phyloP scores from a whole-genome alignment of 2,797 vertebrate genomes.

The Tiaroga cobitis region DNA sequence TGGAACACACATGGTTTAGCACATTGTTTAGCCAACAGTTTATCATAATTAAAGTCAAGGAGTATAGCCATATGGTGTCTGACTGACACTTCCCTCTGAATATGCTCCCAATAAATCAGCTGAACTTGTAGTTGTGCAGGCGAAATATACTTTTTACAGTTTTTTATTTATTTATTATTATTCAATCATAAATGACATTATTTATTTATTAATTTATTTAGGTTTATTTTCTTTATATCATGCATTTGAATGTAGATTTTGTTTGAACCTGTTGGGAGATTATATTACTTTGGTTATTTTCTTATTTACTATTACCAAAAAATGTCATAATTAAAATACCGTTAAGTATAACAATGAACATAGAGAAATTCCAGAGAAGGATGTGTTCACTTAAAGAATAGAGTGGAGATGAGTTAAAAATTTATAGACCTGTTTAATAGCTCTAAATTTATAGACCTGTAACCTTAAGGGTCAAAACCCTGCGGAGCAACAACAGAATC shows the following conservation, averaged over 20 bases:
- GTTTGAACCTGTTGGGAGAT: not conserved
- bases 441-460: conserved; percentile 5
- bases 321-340: not conserved
- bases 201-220: not conserved
- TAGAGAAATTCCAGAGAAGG: not conserved
- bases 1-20: conserved; percentile 42
- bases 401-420: not conserved
- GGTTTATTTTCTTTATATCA: not conserved
- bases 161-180: not conserved
- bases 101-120: not conserved
- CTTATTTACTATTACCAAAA: not conserved
- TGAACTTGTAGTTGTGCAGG: not conserved
- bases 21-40: conserved; percentile 59
- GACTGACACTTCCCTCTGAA: conserved; percentile 17
- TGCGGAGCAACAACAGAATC: not conserved
- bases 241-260: not conserved
- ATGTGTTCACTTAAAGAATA: not conserved
- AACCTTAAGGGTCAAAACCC: conserved; percentile 16
- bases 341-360: not conserved
- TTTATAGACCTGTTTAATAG: conserved; percentile 3
- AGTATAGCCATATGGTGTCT: conserved; percentile 33
- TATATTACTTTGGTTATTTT: not conserved
- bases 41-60: conserved; percentile 53
- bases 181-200: not conserved
- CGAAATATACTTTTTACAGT: not conserved